Conservation (phyloP, 2,888 invertebrate genomes). For the Monochamus alternatus region DNA sequence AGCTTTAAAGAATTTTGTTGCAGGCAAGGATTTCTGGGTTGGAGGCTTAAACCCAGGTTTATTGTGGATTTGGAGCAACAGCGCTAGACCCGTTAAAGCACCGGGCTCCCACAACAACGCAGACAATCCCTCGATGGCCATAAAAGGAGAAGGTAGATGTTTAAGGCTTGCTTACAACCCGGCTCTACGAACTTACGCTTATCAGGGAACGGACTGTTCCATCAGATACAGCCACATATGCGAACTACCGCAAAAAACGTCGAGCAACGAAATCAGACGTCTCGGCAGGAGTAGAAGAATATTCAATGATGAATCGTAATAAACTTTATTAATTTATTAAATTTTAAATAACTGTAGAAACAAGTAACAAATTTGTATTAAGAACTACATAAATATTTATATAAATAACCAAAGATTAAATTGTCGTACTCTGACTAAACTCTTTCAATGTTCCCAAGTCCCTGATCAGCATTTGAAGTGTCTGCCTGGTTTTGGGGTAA, state of each 20-base stretch:
- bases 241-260: slow-evolving; percentile 76
- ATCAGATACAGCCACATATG: slow-evolving; percentile 81
- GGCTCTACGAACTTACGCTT: slow-evolving; percentile 75
- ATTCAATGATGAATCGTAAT: slow-evolving; percentile 51
- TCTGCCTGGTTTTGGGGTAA: slow-evolving; percentile 81
- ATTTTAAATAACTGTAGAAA: not conserved
- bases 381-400: slow-evolving; percentile 17
- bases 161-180: slow-evolving; percentile 80
- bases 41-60: slow-evolving; percentile 89
- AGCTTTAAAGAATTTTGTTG: slow-evolving; percentile 21
- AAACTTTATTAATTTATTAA: not conserved
- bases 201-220: slow-evolving; percentile 84
- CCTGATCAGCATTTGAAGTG: slow-evolving; percentile 81
- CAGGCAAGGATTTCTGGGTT: slow-evolving; percentile 86
- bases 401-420: slow-evolving; percentile 46
- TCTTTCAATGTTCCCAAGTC: slow-evolving; percentile 79
- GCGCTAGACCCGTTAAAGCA: slow-evolving; percentile 81
- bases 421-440: slow-evolving; percentile 60
- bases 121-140: slow-evolving; percentile 70
- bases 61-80: slow-evolving; percentile 91
- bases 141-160: slow-evolving; percentile 81
- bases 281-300: slow-evolving; percentile 65
- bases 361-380: slow-evolving; percentile 15
- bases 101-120: slow-evolving; percentile 57
- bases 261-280: slow-evolving; percentile 76